Evolutionary conservation across 2,797 vertebrate species (phyloP).

Genomic region (Cyclura pinguis): DNA sequence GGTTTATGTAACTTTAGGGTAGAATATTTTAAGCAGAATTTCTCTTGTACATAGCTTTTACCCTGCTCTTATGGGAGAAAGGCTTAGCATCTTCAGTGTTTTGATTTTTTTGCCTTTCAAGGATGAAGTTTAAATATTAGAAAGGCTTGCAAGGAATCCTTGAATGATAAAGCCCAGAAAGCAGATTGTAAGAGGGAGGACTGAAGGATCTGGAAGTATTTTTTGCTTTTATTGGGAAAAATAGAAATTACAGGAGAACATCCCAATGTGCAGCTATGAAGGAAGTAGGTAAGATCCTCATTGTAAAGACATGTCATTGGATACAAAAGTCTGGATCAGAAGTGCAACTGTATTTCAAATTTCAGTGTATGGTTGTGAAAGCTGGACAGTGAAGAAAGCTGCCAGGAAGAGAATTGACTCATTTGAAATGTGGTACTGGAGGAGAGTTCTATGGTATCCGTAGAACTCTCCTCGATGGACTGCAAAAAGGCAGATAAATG

Average conservation of each 20-base stretch:
- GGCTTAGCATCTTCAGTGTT: background rate
- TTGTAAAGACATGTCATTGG: no score
- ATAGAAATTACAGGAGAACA: background rate
- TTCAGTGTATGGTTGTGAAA: no score
- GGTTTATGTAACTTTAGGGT: background rate
- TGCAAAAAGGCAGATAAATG: no score
- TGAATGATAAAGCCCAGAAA: background rate
- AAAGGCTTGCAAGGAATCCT: background rate
- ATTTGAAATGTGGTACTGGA: no score
- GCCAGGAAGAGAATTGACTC: no score
- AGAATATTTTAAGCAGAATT: no score
- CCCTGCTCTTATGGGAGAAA: background rate
- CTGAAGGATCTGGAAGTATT: background rate
- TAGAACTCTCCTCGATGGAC: no score
- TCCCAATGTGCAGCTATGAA: background rate
- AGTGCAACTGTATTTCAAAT: no score
- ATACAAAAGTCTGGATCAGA: no score
- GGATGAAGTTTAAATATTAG: background rate
- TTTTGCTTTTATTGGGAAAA: conserved; percentile 2
- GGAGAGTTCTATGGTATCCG: no score
- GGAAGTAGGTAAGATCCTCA: no score
- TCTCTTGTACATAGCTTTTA: background rate
- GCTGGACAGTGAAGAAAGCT: no score
- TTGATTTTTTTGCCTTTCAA: background rate
- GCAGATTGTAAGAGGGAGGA: background rate